Evolutionary conservation across 2,888 invertebrate genomes (phyloP).

Genomic region (Orthosia cruda): DNA sequence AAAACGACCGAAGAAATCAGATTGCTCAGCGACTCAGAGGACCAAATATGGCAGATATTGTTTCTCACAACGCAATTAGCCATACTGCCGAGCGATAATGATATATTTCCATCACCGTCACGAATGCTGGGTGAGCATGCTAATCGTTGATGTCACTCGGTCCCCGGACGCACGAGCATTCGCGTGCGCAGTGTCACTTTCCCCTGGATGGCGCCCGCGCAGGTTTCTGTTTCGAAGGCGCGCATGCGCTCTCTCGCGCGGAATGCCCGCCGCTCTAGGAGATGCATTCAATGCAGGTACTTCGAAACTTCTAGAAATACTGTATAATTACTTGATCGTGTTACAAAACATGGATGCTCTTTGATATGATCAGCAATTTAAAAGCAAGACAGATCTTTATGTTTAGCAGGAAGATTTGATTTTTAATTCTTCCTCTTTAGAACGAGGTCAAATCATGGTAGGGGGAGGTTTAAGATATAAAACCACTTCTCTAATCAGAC

Average conservation of each 20-base stretch:
- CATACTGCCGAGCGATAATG: constrained; percentile 40
- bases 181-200: constrained; percentile 88
- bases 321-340: constrained; percentile 45
- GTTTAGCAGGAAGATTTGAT: neutral
- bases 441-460: neutral
- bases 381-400: neutral
- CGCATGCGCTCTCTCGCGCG: constrained; percentile 83
- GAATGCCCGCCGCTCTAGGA: constrained; percentile 78
- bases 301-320: constrained; percentile 67
- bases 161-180: constrained; percentile 78
- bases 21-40: neutral
- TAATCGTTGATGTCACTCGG: constrained; percentile 80
- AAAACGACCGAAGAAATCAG: neutral
- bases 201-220: constrained; percentile 78
- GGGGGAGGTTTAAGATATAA: neutral
- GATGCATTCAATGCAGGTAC: constrained; percentile 66
- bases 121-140: constrained; percentile 71
- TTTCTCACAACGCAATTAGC: constrained; percentile 32
- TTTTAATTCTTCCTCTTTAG: neutral
- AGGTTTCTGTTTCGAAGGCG: constrained; percentile 86
- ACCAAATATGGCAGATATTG: constrained; percentile 25
- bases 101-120: constrained; percentile 53
- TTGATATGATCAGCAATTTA: constrained; percentile 17
- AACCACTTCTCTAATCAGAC: constrained; percentile 4
- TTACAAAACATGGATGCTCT: constrained; percentile 38